phyloP scores from a whole-genome alignment of 2,113 vertebrate species.

The Salvelinus sp. region DNA sequence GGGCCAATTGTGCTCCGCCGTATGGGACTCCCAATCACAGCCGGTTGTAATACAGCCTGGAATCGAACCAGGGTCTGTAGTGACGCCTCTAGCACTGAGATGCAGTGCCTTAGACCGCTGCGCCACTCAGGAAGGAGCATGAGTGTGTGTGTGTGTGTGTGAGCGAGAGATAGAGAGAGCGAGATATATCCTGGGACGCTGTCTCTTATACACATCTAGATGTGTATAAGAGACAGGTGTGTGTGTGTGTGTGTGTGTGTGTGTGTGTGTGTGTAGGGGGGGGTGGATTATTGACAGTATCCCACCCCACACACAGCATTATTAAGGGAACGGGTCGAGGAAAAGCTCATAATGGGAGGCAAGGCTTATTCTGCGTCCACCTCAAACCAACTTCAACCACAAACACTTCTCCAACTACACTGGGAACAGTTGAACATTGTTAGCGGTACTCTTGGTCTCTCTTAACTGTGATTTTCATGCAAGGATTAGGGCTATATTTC shows the following conservation, averaged over 20 bases:
- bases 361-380: constrained; percentile 14
- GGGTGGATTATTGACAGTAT: constrained; percentile 45
- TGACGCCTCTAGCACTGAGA: too few species aligned
- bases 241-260: neutral
- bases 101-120: too few species aligned
- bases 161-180: too few species aligned
- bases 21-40: too few species aligned
- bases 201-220: too few species aligned
- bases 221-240: too few species aligned
- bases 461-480: neutral
- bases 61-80: too few species aligned
- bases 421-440: neutral
- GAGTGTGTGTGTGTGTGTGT: constrained; percentile 5
- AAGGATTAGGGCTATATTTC: neutral
- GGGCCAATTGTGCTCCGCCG: too few species aligned
- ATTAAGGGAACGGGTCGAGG: neutral
- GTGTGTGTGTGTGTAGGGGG: constrained; percentile 8
- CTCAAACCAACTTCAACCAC: neutral
- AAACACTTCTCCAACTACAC: neutral
- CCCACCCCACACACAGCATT: constrained; percentile 35
- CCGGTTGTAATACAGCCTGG: too few species aligned
- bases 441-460: too few species aligned
- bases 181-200: too few species aligned
- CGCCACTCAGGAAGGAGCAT: neutral
- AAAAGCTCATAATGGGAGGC: neutral